Conservation (phyloP, 2,797 vertebrate genomes). For the Serranus cabrilla region DNA sequence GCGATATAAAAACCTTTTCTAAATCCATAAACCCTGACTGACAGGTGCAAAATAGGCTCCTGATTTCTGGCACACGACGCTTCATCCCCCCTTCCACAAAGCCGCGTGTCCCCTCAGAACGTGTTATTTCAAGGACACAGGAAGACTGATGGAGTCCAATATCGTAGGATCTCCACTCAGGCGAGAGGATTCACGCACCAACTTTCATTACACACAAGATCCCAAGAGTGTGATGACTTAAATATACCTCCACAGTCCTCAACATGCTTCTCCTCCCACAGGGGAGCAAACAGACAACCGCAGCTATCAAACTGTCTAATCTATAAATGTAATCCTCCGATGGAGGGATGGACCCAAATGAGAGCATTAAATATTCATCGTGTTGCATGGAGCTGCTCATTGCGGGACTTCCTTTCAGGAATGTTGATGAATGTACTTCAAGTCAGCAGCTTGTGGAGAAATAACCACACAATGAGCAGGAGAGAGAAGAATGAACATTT, state of each 20-base stretch:
- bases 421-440: conserved; percentile 16
- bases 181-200: conserved; percentile 41
- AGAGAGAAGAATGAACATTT: conserved; percentile 25
- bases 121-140: conserved; percentile 36
- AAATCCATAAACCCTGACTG: conserved; percentile 76
- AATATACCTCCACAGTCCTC: conserved; percentile 17
- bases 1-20: conserved; percentile 70
- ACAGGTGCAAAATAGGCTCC: conserved; percentile 57
- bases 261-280: conserved; percentile 26
- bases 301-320: conserved; percentile 47
- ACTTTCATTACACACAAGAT: conserved; percentile 60
- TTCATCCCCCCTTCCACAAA: conserved; percentile 33
- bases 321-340: conserved; percentile 59
- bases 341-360: conserved; percentile 58
- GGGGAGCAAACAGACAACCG: conserved; percentile 38
- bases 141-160: conserved; percentile 74
- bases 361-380: conserved; percentile 68
- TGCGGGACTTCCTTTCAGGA: conserved; percentile 20
- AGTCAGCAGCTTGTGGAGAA: conserved; percentile 35
- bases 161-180: conserved; percentile 52
- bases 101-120: conserved; percentile 27
- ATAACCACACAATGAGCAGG: conserved; percentile 47
- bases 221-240: conserved; percentile 60
- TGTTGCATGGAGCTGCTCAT: conserved; percentile 7
- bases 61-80: neutral